Base-by-base conservation (phyloP, 1,140 invertebrate genomes). In the Diorhabda sublineata region DNA sequence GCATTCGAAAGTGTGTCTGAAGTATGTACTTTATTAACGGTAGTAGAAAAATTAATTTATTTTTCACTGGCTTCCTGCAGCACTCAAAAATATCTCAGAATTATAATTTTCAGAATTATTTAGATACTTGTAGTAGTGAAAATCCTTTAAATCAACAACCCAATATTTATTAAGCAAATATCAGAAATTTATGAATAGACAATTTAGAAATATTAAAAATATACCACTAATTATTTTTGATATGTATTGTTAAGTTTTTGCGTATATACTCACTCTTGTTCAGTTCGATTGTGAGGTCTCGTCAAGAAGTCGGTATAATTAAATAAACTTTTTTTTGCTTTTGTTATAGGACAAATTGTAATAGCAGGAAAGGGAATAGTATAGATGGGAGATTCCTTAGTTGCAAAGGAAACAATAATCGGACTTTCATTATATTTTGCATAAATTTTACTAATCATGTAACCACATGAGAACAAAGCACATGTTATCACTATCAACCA, bases 381-480 rank as follows among this genome's bases (percentile, higher is more conserved):
- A 81, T 83, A 85, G 7, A 86, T 80, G 1, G 84, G 83, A 4
- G 83, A 85, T 0, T 82, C 81, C 62, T 80, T 81, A 65, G 83
- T 82, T 0, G 83, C 82, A 72, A 87, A 87, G 64, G 85, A 84
- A 0, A 87, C 84, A 43, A 87, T 85, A 0, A 87, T 85, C 3
- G 86, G 85, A 26, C 82, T 83, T 26, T 79, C 78, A 5, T 83
- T 78, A 84, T 85, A 87, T 66, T 86, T 86, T 2, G 72, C 73
- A 76, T 83, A 87, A 3, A 84, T 84, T 65, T 81, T 81, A 11
- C 72, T 64, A 42, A 87, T 87, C 5, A 86, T 72, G 41, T 73
- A 78, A 0, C 76, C 71, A 69, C 84, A 85, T 5, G 81, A 74
- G 47, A 75, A 80, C 7, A 87, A 75, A 11, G 83, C 83, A 2